Evolutionary conservation across 2,888 invertebrate species (phyloP).

Genomic region (Andrena hattorfiana): DNA sequence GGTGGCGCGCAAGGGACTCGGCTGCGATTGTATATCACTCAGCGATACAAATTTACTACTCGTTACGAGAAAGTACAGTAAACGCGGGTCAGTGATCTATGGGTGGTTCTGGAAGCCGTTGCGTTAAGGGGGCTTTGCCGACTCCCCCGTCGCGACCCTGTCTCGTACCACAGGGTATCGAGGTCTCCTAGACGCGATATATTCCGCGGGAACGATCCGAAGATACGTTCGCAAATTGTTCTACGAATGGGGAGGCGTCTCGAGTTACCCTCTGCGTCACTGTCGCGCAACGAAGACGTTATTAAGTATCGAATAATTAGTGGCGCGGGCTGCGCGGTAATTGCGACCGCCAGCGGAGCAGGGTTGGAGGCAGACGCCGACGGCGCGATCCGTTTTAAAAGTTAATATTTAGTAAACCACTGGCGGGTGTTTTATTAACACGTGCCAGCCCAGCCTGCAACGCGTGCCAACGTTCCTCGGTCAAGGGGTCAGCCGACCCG

Average conservation of each 20-base stretch:
- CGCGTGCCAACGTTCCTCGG: conserved; percentile 70
- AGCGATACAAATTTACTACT: conserved; percentile 68
- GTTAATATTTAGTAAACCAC: conserved; percentile 66
- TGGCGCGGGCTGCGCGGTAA: conserved; percentile 13
- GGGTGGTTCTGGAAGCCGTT: conserved; percentile 35
- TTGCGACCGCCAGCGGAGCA: conserved; percentile 1
- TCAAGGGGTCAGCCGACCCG: conserved; percentile 69
- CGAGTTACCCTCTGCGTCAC: no score
- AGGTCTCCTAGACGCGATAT: conserved; percentile 36
- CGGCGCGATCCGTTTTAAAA: conserved; percentile 49
- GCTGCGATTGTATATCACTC: conserved; percentile 58
- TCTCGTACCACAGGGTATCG: conserved; percentile 44
- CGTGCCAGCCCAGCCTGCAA: conserved; percentile 60
- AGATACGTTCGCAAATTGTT: conserved; percentile 26
- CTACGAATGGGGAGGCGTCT: no score
- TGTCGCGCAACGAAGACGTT: not conserved
- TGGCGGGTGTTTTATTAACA: conserved; percentile 67
- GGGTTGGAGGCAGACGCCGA: not conserved
- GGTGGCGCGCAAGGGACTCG: conserved; percentile 10
- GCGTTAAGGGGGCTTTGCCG: conserved; percentile 30
- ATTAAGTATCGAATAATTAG: not conserved
- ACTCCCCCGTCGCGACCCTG: conserved; percentile 3
- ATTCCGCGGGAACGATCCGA: not conserved
- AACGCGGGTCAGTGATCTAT: conserved; percentile 62
- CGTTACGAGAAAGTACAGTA: conserved; percentile 65